Evolutionary conservation across 2,113 vertebrate genomes (phyloP), one percentile per base, ranked within the genome.

Genomic region (Psephotus haematonotus): DNA sequence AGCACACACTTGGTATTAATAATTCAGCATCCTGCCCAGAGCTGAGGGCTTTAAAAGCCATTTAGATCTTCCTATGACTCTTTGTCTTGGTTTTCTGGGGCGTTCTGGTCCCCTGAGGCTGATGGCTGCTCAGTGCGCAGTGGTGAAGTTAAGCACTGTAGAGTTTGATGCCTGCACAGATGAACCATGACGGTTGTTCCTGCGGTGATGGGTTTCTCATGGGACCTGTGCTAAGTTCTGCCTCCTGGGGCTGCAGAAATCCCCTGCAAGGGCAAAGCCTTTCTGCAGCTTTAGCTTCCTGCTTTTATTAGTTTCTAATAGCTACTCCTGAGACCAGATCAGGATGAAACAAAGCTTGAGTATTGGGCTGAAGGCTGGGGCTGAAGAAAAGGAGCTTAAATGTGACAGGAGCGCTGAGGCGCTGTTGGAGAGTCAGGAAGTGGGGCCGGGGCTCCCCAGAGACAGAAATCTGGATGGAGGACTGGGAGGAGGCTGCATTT

Each of bases 61-160:
- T 74, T 84, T 37, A 76, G 87, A 85, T 72, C 81, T 82, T 60
- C 57, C 59, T 85, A 67, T 87, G 91, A 87, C 78, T 91, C 91
- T 82, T 91, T 47, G 57, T 64, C 76, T 89, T 49, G 17, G 16
- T 71, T 65, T 79, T 64, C 65, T 72, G 81, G 65, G 67, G 11
- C 0, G 3, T 39, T 41, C 44, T 4, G 27, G 37, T 49, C 85
- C 77, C 79, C 41, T 2, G 12, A 70, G 86, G 52, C 17, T 0
- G 1, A 17, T 12, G 59, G 67, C 41, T 57, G 75, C 90, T 82
- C 52, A 3, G 18, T 0, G 2, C n/a, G 64, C 0, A 3, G 6
- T 23, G 72, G 50, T 29, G 35, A 35, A 78, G 77, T 7, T 71
- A 39, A 88, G 57, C 79, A 4, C 64, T n/a, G 55, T 63, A 84